Conservation (phyloP, 2,113 vertebrate species). For the Pelvicachromis taeniatus region DNA sequence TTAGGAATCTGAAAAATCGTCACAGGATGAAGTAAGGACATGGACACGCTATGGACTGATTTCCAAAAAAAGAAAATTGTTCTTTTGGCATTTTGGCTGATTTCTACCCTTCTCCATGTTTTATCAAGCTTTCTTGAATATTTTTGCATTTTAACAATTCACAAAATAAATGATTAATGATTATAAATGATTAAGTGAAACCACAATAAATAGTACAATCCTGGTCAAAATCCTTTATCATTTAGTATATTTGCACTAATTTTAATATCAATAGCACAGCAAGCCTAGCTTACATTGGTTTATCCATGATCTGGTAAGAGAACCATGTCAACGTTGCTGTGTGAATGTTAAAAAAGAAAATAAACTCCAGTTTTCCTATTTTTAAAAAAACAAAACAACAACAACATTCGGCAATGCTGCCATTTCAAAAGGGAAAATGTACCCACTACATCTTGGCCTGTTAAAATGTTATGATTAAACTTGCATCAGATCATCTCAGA, state of each 20-base stretch:
- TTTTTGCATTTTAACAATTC: neutral
- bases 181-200: neutral
- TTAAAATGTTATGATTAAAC: slow-evolving; percentile 52
- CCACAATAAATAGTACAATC: neutral
- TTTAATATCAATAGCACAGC: neutral
- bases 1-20: neutral
- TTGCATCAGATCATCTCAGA: slow-evolving; percentile 38
- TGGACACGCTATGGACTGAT: neutral
- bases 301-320: neutral
- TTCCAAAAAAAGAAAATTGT: neutral
- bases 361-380: slow-evolving; percentile 24
- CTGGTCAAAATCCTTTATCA: neutral
- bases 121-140: neutral
- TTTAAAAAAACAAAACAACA: neutral
- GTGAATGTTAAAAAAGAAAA: slow-evolving; percentile 13
- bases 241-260: neutral
- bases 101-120: neutral
- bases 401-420: neutral
- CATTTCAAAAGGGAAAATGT: slow-evolving; percentile 25
- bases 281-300: neutral
- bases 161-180: neutral
- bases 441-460: slow-evolving; percentile 34
- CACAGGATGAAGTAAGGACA: neutral
- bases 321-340: neutral
- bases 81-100: neutral